A percentile compares a stretch with the other conserved stretches of the same genome.
Conservation (phyloP, 53 echinoderm and acorn worm species). For the Crossaster papposus region DNA sequence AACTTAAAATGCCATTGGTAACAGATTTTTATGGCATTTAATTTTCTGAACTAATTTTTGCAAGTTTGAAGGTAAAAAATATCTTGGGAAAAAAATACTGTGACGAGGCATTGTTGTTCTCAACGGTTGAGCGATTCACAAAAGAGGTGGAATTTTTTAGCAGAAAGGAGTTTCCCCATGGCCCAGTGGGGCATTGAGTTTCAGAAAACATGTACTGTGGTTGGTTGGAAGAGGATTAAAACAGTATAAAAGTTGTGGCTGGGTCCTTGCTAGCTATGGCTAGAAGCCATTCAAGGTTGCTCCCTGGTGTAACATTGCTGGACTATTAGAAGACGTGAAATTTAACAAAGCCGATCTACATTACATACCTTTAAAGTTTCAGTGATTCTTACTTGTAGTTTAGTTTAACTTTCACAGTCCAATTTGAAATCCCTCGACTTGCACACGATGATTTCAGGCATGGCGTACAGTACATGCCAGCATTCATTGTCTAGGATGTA, state of each 20-base stretch:
- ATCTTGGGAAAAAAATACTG: background rate
- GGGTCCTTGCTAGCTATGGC: too few species aligned
- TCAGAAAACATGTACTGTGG: background rate
- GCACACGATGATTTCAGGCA: too few species aligned
- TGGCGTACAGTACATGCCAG: too few species aligned
- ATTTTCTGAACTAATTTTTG: background rate
- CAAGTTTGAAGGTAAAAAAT: background rate
- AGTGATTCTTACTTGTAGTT: too few species aligned
- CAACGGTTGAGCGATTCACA: background rate
- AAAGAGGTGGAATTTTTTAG: background rate
- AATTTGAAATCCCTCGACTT: too few species aligned
- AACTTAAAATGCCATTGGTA: background rate
- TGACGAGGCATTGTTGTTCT: background rate
- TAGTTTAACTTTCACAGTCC: too few species aligned
- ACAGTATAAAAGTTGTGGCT: background rate
- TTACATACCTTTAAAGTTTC: too few species aligned
- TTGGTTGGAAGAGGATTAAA: background rate
- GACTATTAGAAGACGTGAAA: too few species aligned
- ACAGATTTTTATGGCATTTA: background rate
- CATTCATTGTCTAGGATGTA: too few species aligned
- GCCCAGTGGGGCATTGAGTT: background rate
- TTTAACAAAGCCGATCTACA: too few species aligned
- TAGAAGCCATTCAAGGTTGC: background rate
- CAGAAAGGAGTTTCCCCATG: constrained; percentile 26
- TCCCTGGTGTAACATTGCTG: too few species aligned